These are phyloP conservation scores for Laspeyria flexula DNA, from an alignment of 2,888 invertebrate species.

Conservation along the genomic window DNA sequence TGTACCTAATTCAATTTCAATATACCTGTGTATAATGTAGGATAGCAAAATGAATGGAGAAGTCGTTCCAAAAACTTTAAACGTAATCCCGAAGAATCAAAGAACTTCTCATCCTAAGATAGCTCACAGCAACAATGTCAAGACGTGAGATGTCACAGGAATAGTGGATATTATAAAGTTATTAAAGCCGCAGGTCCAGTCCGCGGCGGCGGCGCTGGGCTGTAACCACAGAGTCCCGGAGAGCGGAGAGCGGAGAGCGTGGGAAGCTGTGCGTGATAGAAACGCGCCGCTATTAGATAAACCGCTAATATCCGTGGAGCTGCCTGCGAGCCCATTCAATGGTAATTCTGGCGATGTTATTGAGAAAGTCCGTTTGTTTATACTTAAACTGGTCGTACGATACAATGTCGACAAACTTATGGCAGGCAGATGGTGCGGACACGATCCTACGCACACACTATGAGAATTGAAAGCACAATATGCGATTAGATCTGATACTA, in stretches of 20 bases:
- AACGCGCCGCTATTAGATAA: constrained; percentile 5
- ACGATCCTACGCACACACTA: neutral
- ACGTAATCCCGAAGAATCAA: too few relatives aligned
- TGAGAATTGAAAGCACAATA: too few relatives aligned
- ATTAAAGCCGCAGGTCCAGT: neutral
- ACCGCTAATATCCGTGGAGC: constrained; percentile 5
- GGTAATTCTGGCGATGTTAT: neutral
- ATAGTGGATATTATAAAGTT: neutral
- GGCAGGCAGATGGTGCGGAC: neutral
- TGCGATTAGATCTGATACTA: too few relatives aligned
- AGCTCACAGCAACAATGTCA: too few relatives aligned
- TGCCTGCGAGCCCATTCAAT: constrained; percentile 4
- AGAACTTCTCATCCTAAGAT: too few relatives aligned
- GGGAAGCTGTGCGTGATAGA: constrained; percentile 2
- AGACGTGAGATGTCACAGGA: neutral
- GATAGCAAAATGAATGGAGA: too few relatives aligned
- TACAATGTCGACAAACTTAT: neutral
- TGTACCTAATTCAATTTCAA: too few relatives aligned
- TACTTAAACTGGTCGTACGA: neutral
- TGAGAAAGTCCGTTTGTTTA: neutral
- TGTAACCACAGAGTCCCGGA: constrained; percentile 1
- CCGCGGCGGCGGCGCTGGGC: neutral
- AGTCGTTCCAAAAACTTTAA: too few relatives aligned
- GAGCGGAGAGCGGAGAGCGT: constrained; percentile 11
- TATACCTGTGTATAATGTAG: too few relatives aligned